Base-by-base conservation (phyloP, 2,888 invertebrate genomes). In the Mycalesis mineus region DNA sequence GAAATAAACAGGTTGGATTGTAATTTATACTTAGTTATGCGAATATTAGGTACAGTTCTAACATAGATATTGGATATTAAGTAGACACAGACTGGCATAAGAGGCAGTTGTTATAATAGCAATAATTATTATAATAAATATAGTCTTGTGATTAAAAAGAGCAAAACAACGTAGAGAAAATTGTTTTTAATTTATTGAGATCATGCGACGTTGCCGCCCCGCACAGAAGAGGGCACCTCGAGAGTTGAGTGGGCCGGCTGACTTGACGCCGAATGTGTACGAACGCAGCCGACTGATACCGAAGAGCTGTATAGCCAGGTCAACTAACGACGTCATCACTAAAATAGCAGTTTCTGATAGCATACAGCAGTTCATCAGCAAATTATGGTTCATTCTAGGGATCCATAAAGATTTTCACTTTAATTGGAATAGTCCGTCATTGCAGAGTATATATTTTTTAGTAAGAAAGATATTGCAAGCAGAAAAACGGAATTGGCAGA, bases 121-220 rank as follows among this genome's bases (percentile, higher is more conserved):
- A 22, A 22, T 5, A 22, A 22, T 22, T 22, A 22, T 22, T 22
- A 33, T 33, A 33, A 9, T 33, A 33, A 33, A 33, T 22, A 22
- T 22, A 4, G 5, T 22, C 22, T 4, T 22, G 5, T 2, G 22
- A 22, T 22, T 22, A 13, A 44, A 44, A 44, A 7, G 28, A 41
- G 31, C 9, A 45, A 14, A 28, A n/a, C 7, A 8, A 28, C 11
- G 36, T 36, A 31, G 14, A 39, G 11, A 36, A 36, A 15, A 41
- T 17, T 11, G 41, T 42, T 33, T 51, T 42, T 42, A 51, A 60
- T 45, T 65, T 63, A 64, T 65, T 59, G 63, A 65, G 71, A 72
- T 67, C 64, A 65, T 65, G 86, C 88, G 78, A 77, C 79, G 88
- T 88, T 88, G 88, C 88, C 88, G 77, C 64, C 78, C 71, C 75